Base-by-base conservation (phyloP, 2,888 invertebrate species). In the Nasonia oneida region DNA sequence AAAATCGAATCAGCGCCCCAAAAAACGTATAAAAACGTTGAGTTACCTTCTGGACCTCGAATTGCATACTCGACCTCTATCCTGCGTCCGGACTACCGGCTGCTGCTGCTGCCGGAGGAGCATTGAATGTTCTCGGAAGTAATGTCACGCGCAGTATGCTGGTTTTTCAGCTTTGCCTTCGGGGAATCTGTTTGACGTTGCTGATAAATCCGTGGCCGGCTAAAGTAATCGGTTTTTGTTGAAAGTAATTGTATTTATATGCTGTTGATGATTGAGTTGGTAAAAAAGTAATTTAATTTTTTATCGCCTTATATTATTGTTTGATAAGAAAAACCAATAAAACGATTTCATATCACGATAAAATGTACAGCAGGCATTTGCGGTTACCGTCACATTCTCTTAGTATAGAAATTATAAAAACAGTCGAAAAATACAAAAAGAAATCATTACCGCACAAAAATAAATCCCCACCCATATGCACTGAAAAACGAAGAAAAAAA, bases 111-210 rank as follows among this genome's bases (percentile, higher is more conserved):
- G 70, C 0, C 39, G 29, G 73, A 47, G 42, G 74, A 71, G n/a
- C 29, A n/a, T 23, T 47, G 4, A 50, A 14, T 61, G 15, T 80
- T 76, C 70, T 61, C 1, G 18, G 80, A 81, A 81, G 57, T 61
- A 23, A 84, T 80, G 37, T 80, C 50, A 33, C 14, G 12, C 47
- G 8, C 3, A 18, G 84, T 73, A 75, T 57, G 53, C 53, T 39
- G 73, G 73, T 12, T 42, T 42, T 73, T 73, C 53, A 73, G 42
- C n/a, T 73, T 42, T n/a, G 50, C 76, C 33, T 75, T 76, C 57
- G 53, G 53, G 53, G 76, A 76, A 76, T 76, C 76, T 8, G 53
- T 53, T 57, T 18, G 53, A n/a, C 73, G 15, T 42, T n/a, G 39
- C n/a, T 39, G 71, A 73, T 37, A 39, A 42, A 37, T 42, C n/a